Evolutionary conservation across 1,140 invertebrate genomes (phyloP), one percentile per base, ranked within the genome.

Genomic region (Drosophila nigromelanica): DNA sequence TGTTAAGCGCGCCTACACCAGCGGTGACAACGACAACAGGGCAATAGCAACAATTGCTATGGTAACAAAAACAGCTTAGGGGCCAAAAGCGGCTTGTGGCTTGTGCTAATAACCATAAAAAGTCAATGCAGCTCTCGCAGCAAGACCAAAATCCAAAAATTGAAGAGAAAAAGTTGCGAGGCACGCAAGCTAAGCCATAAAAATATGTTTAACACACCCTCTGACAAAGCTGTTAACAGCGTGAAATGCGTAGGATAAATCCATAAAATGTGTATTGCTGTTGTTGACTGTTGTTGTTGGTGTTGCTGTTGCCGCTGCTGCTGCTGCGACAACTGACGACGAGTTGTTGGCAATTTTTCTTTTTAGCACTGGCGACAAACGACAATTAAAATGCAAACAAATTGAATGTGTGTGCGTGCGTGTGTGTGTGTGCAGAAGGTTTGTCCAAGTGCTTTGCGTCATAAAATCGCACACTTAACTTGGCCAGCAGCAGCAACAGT

Each of bases 191-290:
- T 87, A 87, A 87, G 83, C 83, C 79, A 87, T 87, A 82, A 87
- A 87, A 87, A 87, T 69, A 87, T 87, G 87, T 82, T 87, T 87
- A 87, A 87, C 82, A 87, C 82, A 89, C 82, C 82, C 82, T 87
- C 82, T 63, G 75, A 87, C 82, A 82, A 82, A 87, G 82, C 82
- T 87, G 83, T 87, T 87, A 87, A 87, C 82, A 82, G 72, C 78
- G 74, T 72, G 61, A 78, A 87, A 87, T 89, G 83, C 82, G 82
- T 87, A 87, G 82, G 82, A 87, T 89, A 87, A 78, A 76, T 69
- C 78, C 82, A 78, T 87, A 82, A 87, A 81, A 76, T 45, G 47
- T 43, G 33, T 64, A 43, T 69, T 61, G 45, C 55, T 61, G 50
- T 69, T 60, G 61, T 64, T 50, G 35, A 35, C 5, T 64, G 42